A percentile compares a stretch with the other conserved stretches of the same genome.
Evolutionary conservation across 2,888 invertebrate species (phyloP).

Genomic region (Acleris laterana): DNA sequence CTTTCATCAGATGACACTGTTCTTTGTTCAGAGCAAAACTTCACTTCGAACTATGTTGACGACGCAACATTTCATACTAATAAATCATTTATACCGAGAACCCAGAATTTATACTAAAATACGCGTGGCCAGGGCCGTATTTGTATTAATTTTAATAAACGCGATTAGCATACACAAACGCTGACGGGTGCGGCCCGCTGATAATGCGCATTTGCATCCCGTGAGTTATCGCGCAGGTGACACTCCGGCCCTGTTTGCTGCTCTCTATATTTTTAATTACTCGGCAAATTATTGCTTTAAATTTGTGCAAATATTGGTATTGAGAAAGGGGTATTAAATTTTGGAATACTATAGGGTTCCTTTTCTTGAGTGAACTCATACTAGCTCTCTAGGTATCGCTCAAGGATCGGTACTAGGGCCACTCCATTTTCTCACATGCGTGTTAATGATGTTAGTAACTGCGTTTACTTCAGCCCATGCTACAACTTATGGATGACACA

Average conservation of each 20-base stretch:
- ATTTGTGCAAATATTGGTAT: slow-evolving; percentile 6
- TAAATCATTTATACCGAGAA: slow-evolving; percentile 42
- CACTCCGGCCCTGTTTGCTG: slow-evolving; percentile 44
- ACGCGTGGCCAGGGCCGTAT: slow-evolving; percentile 54
- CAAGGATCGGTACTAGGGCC: no score
- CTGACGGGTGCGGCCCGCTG: slow-evolving; percentile 64
- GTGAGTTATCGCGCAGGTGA: slow-evolving; percentile 72
- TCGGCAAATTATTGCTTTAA: slow-evolving; percentile 11
- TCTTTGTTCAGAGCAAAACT: not conserved
- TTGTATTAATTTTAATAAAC: slow-evolving; percentile 82
- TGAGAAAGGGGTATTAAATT: slow-evolving; percentile 9
- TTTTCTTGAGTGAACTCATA: no score
- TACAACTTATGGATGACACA: no score
- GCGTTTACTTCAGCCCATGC: no score
- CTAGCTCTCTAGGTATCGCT: no score
- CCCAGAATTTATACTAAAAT: slow-evolving; percentile 64
- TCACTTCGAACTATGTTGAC: not conserved
- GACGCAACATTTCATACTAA: not conserved
- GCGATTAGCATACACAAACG: slow-evolving; percentile 72
- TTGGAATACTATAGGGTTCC: no score
- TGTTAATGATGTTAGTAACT: no score
- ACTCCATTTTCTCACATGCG: no score
- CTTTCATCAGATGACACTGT: not conserved
- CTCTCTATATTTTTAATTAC: slow-evolving; percentile 34
- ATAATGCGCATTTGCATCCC: slow-evolving; percentile 77